Base-by-base conservation (phyloP, 2,113 vertebrate species). In the Martes martes region DNA sequence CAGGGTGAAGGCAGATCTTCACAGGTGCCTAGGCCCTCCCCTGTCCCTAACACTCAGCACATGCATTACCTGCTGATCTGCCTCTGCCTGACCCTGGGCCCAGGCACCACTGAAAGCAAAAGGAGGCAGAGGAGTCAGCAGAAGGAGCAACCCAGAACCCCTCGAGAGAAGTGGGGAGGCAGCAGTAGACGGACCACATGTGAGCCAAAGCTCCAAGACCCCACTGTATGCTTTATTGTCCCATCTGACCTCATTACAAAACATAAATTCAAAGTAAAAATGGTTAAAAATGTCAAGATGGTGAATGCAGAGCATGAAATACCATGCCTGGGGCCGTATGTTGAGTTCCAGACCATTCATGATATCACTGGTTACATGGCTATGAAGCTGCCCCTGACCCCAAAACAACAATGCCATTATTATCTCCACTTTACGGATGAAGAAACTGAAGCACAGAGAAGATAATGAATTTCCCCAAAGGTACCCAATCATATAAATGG, bases 161-260 rank as follows among this genome's bases (percentile, higher is more conserved):
- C 36, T 78, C 47, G 39, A 71, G 16, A 71, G n/a, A 89, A 89
- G 16, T 2, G 15, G 7, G 15, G 31, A 52, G 23, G 52, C 42
- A 28, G 28, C 2, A 47, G 14, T 26, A 14, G 31, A 16, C 0
- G 0, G 26, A 45, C 52, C 55, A 39, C 4, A 18, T 7, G 23
- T 7, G 39, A 59, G 80, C 55, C 80, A 39, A 80, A 45, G 65
- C 55, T 59, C 65, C 23, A 67, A 28, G 50, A 18, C 69, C n/a
- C 50, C 96, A 28, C 55, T 18, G 4, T 76, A 67, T 76, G 80
- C 0, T 4, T 65, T 28, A 36, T 0, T 57, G 42, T 52, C 11
- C 73, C 33, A 50, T 57, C 45, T 45, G 33, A 42, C 42, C 21
- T 50, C 61, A 36, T 7, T 26, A 61, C 24, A 88, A 71, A 67